phyloP scores from a whole-genome alignment of 2,888 invertebrate species.

The Marasmarcha lunaedactyla region DNA sequence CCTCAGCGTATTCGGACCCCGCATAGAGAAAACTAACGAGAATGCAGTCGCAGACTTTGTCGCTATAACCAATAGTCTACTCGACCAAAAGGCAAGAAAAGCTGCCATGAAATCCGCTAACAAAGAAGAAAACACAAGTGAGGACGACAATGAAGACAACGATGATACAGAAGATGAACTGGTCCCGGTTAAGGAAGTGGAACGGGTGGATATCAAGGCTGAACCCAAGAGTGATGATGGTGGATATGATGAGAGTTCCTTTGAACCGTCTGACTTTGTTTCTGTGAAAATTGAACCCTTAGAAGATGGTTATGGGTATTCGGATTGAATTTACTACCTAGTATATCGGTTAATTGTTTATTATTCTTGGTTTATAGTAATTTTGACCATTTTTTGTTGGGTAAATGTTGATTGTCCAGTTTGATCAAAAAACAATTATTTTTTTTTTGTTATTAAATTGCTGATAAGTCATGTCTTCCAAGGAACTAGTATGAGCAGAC shows the following conservation, averaged over 20 bases:
- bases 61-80: conserved; percentile 22
- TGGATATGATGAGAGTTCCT: conserved; percentile 23
- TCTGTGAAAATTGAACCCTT: conserved; percentile 54
- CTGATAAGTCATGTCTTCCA: too few relatives aligned
- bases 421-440: too few relatives aligned
- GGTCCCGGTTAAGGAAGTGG: conserved; percentile 4
- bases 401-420: too few relatives aligned
- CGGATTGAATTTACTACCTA: too few relatives aligned
- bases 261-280: conserved; percentile 57
- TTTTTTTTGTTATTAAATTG: too few relatives aligned
- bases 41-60: conserved; percentile 33
- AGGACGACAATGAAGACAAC: conserved; percentile 14
- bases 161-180: conserved; percentile 18
- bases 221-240: conserved; percentile 9
- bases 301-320: too few relatives aligned
- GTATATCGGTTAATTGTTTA: too few relatives aligned
- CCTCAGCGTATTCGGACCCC: conserved; percentile 47
- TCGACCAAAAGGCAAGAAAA: conserved; percentile 2
- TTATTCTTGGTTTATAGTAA: too few relatives aligned
- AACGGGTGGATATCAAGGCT: conserved; percentile 2
- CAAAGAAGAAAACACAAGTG: conserved; percentile 5
- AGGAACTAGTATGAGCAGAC: too few relatives aligned
- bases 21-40: conserved; percentile 27
- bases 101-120: neutral
- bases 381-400: too few relatives aligned